Conservation (phyloP, 2,888 invertebrate species). For the Drosophila nigritarsus region DNA sequence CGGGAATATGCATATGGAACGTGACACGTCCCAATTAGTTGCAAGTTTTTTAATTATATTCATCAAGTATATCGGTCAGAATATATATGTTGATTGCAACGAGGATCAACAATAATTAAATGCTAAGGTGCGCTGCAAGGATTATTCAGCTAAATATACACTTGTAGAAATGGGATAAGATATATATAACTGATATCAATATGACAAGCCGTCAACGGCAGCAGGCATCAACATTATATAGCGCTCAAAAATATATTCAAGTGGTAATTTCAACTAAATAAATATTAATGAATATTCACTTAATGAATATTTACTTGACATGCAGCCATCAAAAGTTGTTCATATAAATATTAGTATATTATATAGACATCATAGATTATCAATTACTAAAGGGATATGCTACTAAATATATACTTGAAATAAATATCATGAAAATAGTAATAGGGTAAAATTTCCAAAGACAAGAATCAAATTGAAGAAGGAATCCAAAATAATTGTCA, state of each 20-base stretch:
- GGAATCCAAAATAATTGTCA: not conserved
- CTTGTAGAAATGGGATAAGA: not conserved
- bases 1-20: slow-evolving; percentile 13
- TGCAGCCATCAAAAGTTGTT: not conserved
- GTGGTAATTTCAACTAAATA: not conserved
- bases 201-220: not conserved
- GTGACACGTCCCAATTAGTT: slow-evolving; percentile 43
- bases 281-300: not conserved
- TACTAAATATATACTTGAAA: not conserved
- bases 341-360: not conserved
- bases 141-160: not conserved
- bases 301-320: not conserved
- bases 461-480: not conserved
- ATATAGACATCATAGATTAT: not conserved
- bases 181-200: not conserved
- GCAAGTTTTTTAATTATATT: slow-evolving; percentile 39
- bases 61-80: slow-evolving; percentile 18
- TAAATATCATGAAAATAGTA: not conserved
- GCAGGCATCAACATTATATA: not conserved
- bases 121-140: not conserved
- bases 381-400: not conserved
- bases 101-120: slow-evolving; percentile 9
- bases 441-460: accelerated
- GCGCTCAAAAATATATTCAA: not conserved
- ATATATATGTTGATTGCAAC: slow-evolving; percentile 2